phyloP scores from a whole-genome alignment of 2,797 vertebrate species.

The Rhynchotus rufescens region DNA sequence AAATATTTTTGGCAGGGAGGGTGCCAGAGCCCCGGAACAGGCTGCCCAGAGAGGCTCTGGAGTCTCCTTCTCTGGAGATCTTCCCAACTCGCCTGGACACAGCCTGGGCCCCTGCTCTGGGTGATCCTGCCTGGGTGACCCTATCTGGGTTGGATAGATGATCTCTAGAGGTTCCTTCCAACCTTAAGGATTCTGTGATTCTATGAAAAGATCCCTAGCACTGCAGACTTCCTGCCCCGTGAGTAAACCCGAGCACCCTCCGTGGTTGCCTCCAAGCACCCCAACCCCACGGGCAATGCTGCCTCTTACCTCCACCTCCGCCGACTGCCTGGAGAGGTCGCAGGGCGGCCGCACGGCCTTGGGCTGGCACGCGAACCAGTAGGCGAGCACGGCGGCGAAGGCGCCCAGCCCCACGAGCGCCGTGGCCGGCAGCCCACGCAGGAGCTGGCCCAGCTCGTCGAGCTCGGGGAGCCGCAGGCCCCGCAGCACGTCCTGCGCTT shows the following conservation, averaged over 20 bases:
- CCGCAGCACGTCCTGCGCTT: conserved; percentile 91
- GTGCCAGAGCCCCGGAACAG: no score
- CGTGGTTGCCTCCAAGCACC: background rate
- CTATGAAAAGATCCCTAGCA: no score
- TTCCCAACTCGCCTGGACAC: no score
- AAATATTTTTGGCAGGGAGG: no score
- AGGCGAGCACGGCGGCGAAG: conserved; percentile 89
- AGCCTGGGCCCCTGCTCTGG: no score
- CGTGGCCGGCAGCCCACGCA: conserved; percentile 89
- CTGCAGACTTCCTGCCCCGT: rapidly evolving
- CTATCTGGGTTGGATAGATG: no score
- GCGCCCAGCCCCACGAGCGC: conserved; percentile 92
- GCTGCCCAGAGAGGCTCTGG: no score
- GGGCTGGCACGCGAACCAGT: conserved; percentile 94
- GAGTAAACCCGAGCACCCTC: rapidly evolving
- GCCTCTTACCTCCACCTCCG: conserved; percentile 87
- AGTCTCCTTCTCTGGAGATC: no score
- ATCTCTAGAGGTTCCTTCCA: no score
- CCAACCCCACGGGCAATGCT: rapidly evolving
- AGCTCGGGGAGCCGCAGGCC: conserved; percentile 90
- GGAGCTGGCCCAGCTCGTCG: conserved; percentile 89
- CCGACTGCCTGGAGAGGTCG: conserved; percentile 90
- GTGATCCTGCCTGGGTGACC: no score
- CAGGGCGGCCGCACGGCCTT: conserved; percentile 90
- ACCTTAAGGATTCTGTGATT: no score